Conservation (phyloP, 2,797 vertebrate genomes). For the Coreius guichenoti region DNA sequence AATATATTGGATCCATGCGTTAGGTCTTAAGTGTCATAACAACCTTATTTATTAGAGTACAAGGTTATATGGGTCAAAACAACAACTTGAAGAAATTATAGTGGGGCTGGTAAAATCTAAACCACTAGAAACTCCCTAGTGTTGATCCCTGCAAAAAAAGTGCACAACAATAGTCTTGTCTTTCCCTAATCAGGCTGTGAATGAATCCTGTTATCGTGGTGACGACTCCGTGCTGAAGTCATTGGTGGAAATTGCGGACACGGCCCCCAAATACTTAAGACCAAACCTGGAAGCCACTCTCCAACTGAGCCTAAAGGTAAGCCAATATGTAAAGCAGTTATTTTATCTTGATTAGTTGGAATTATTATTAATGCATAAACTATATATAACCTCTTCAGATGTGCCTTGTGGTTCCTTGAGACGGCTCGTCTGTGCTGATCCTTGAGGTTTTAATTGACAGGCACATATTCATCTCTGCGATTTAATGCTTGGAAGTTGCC, state of each 20-base stretch:
- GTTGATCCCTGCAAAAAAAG: neutral
- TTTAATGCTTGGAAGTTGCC: constrained; percentile 54
- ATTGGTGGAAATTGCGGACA: constrained; percentile 97
- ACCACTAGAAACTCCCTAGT: neutral
- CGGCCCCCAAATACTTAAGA: constrained; percentile 94
- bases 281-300: constrained; percentile 94
- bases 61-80: neutral
- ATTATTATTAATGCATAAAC: neutral
- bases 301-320: constrained; percentile 95
- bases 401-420: constrained; percentile 62
- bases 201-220: constrained; percentile 94
- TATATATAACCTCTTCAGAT: neutral
- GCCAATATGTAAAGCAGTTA: neutral
- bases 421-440: constrained; percentile 40
- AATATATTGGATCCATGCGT: neutral
- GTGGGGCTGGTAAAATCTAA: neutral
- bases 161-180: neutral
- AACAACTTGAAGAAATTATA: neutral
- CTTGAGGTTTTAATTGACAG: constrained; percentile 52
- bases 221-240: constrained; percentile 98
- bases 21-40: neutral
- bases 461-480: constrained; percentile 50
- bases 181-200: constrained; percentile 83
- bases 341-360: neutral
- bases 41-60: neutral